These are phyloP conservation scores for Ceratotherium simum DNA, from an alignment of 2,113 vertebrate genomes.

Conservation along the genomic window DNA sequence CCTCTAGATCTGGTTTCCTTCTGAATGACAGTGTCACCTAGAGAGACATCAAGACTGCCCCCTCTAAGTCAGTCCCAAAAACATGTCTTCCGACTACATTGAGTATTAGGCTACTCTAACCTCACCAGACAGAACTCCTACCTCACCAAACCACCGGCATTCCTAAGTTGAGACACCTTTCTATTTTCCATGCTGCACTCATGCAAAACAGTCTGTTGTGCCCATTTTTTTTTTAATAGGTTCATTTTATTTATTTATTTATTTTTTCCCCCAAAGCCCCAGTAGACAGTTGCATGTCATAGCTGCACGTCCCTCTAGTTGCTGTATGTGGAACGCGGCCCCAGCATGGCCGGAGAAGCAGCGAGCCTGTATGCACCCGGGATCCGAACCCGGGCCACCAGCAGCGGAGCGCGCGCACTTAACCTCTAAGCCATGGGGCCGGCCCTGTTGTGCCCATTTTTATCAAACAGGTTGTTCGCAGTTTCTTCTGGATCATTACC, in stretches of 20 bases:
- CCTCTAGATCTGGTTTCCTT: background rate
- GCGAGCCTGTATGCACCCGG: too few species aligned
- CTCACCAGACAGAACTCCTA: background rate
- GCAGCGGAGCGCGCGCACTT: too few species aligned
- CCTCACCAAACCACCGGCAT: background rate
- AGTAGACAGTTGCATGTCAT: too few species aligned
- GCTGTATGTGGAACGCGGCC: too few species aligned
- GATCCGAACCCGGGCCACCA: too few species aligned
- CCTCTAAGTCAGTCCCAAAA: background rate
- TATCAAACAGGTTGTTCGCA: background rate
- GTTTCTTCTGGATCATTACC: constrained; percentile 33
- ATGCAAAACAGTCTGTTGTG: background rate
- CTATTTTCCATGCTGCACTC: background rate
- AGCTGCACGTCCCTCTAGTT: too few species aligned
- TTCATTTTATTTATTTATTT: too few species aligned
- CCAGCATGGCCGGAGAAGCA: too few species aligned
- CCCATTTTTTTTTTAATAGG: too few species aligned
- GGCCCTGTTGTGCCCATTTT: background rate
- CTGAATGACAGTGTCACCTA: background rate
- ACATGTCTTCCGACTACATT: background rate
- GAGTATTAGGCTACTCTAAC: background rate
- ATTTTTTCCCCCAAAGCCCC: too few species aligned
- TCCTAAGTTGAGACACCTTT: background rate
- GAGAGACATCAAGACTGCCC: background rate
- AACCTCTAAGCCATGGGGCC: too few species aligned